Conservation (phyloP, 2,888 invertebrate genomes). For the Uropetala carovei region DNA sequence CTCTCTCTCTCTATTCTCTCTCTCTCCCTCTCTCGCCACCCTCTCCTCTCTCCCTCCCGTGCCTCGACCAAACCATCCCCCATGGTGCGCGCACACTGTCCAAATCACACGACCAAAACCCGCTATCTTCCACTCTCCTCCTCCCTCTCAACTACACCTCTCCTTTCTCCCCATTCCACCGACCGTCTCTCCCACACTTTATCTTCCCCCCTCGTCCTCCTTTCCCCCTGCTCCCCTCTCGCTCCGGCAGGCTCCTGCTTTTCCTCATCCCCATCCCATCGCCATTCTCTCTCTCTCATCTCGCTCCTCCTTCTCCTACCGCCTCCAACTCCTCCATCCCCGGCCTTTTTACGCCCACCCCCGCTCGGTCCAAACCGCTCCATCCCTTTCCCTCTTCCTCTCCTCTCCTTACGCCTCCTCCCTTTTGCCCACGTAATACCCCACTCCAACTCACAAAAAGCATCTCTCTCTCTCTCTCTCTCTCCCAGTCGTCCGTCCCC, state of each 20-base stretch:
- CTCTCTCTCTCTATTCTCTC: too few relatives aligned
- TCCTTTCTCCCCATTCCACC: neutral
- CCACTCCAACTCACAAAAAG: too few relatives aligned
- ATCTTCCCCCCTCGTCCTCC: conserved; percentile 61
- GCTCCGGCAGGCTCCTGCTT: conserved; percentile 29
- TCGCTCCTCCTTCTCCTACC: conserved; percentile 66
- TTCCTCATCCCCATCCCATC: conserved; percentile 69
- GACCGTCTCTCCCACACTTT: neutral
- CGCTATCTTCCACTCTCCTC: neutral
- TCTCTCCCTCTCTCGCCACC: neutral
- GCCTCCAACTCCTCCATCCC: conserved; percentile 66
- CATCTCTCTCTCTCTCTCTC: conserved; percentile 2
- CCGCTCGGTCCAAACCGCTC: conserved; percentile 52
- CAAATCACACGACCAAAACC: neutral
- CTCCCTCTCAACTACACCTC: neutral
- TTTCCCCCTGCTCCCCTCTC: conserved; percentile 34
- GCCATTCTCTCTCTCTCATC: conserved; percentile 67
- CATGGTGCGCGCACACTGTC: conserved; percentile 17
- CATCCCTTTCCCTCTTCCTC: conserved; percentile 70
- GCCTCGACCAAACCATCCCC: conserved; percentile 2
- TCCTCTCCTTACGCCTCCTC: conserved; percentile 65
- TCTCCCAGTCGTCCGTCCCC: conserved; percentile 68
- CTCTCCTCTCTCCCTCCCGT: neutral
- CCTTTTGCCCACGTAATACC: conserved; percentile 58
- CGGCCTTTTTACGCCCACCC: neutral